A percentile compares a stretch with the other conserved stretches of the same genome.
Evolutionary conservation across 1,140 invertebrate genomes (phyloP).

Genomic region (Sitophilus oryzae): DNA sequence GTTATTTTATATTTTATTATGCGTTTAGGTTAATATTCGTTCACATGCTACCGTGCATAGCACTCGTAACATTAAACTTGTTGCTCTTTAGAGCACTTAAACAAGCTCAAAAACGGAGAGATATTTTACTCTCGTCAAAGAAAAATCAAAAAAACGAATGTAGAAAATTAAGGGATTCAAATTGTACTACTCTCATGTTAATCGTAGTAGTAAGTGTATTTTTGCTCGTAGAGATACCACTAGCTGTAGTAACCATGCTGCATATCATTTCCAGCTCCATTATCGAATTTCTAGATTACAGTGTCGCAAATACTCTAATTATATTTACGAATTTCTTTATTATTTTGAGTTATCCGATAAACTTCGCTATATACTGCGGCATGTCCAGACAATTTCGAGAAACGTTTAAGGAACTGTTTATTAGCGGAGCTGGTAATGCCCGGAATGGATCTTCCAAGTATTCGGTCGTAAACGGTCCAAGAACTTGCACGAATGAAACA

Average conservation of each 20-base stretch:
- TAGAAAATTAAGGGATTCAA: constrained; percentile 75
- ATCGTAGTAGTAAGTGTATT: constrained; percentile 93
- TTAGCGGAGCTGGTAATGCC: constrained; percentile 54
- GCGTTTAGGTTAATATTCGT: constrained; percentile 86
- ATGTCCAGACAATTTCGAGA: constrained; percentile 91
- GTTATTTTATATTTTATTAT: constrained; percentile 77
- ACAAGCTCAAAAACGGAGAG: constrained; percentile 71
- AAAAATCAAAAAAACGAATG: constrained; percentile 81
- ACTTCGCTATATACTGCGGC: constrained; percentile 93
- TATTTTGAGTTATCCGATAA: constrained; percentile 84
- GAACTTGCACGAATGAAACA: constrained; percentile 76
- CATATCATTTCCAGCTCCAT: constrained; percentile 75
- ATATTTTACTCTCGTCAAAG: constrained; percentile 63
- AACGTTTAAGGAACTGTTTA: constrained; percentile 86
- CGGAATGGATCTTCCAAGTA: constrained; percentile 67
- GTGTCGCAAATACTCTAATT: constrained; percentile 75
- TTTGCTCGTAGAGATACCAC: constrained; percentile 82
- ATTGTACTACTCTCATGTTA: constrained; percentile 90
- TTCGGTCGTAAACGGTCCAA: constrained; percentile 70
- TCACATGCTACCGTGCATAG: constrained; percentile 81
- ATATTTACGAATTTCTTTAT: constrained; percentile 88
- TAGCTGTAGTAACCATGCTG: constrained; percentile 79
- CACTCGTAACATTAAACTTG: constrained; percentile 82
- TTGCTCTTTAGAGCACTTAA: constrained; percentile 80
- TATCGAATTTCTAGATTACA: constrained; percentile 68